Base-by-base conservation (phyloP, 2,113 vertebrate species). In the Sinocyclocheilus anophthalmus region DNA sequence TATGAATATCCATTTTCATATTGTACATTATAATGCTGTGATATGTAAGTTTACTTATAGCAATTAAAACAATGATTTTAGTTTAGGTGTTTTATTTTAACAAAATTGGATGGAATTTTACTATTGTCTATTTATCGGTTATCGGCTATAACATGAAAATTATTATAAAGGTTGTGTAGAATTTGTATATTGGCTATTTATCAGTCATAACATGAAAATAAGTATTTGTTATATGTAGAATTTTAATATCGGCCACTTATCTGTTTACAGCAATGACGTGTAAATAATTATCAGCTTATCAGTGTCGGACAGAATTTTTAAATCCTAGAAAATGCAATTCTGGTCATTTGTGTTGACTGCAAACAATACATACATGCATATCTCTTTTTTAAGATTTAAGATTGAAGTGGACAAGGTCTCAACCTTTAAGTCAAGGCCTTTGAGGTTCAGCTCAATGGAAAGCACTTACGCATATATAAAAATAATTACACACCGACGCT, bases 391-490 rank as follows among this genome's bases (percentile, higher is more conserved):
- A 73, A 73, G 9, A 69, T 18, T 14, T 42, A 73, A 73, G 9
- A 73, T 3, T 73, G 11, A 45, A 12, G 13, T 76, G 57, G 65
- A 67, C 57, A 59, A 85, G n/a, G 5, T n/a, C 42, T 59, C 65
- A 82, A 10, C 33, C 14, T 9, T 20, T 11, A 79, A 85, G 55
- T 30, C 26, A 20, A 53, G 22, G 1, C 8, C 16, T 78, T 85
- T 67, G 79, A 87, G 63, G 37, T 22, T 81, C 10, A 12, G 1
- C 20, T 13, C 18, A 69, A n/a, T 14, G 78, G 33, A 84, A 86
- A 85, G 42, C 9, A 63, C 37, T n/a, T 42, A 33, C 16, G 16
- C 57, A 53, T 39, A 14, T 18, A 5, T 24, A 33, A 45, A 24
- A 80, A 26, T 59, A 8, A 73, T 78, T 42, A 3, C 2, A 42